Evolutionary conservation across 2,888 invertebrate species (phyloP).

Genomic region (Pandemis heparana): DNA sequence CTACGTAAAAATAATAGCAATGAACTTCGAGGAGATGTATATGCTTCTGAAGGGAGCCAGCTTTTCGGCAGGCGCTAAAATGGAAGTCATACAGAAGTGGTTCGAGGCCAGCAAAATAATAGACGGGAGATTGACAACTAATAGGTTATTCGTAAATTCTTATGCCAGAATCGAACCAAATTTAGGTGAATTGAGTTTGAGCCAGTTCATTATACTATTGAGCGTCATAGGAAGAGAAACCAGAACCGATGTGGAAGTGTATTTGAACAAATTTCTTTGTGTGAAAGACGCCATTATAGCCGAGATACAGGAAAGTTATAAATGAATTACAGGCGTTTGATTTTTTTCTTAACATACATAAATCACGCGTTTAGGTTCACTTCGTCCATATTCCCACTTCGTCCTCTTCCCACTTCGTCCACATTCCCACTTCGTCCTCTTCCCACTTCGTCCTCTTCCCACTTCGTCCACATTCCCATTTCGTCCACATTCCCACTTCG

Average conservation of each 20-base stretch:
- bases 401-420: too few relatives aligned
- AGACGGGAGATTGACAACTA: slow-evolving; percentile 48
- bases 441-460: too few relatives aligned
- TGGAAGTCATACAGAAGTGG: slow-evolving; percentile 53
- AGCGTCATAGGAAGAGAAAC: slow-evolving; percentile 54
- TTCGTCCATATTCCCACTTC: too few relatives aligned
- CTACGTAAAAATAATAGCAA: slow-evolving; percentile 14
- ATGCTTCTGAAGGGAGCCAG: slow-evolving; percentile 52
- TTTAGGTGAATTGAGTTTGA: slow-evolving; percentile 49
- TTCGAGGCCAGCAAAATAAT: slow-evolving; percentile 53
- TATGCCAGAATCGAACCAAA: slow-evolving; percentile 54
- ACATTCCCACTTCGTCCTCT: too few relatives aligned
- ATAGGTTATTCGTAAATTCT: slow-evolving; percentile 44
- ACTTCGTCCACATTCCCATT: too few relatives aligned
- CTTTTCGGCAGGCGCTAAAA: slow-evolving; percentile 47
- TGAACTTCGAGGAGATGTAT: slow-evolving; percentile 58
- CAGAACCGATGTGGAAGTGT: slow-evolving; percentile 45
- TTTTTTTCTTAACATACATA: too few relatives aligned
- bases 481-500: too few relatives aligned
- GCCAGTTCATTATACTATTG: slow-evolving; percentile 55
- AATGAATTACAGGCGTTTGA: background rate
- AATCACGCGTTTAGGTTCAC: too few relatives aligned
- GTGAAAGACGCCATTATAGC: slow-evolving; percentile 49
- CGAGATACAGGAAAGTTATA: slow-evolving; percentile 43
- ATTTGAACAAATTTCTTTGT: slow-evolving; percentile 48